These are phyloP conservation scores for Ochotona princeps DNA, from an alignment of 2,113 vertebrate species.

Conservation along the genomic window DNA sequence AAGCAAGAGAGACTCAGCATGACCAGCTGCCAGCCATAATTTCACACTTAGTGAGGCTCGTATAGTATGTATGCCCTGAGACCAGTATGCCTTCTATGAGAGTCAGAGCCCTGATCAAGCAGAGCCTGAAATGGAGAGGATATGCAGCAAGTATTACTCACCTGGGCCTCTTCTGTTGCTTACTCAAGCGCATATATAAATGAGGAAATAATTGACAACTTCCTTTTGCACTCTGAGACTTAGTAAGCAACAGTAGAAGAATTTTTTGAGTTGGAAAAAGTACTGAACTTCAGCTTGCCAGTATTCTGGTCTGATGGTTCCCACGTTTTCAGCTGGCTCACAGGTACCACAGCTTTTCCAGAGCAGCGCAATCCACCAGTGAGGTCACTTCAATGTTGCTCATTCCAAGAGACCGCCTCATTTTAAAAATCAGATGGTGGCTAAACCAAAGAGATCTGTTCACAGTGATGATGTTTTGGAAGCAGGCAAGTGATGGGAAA, in stretches of 20 bases:
- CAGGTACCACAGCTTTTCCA: too few species aligned
- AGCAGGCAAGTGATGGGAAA: not conserved
- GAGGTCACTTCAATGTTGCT: not conserved
- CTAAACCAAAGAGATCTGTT: not conserved
- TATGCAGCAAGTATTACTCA: not conserved
- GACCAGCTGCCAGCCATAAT: not conserved
- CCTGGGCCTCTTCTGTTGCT: fast-evolving
- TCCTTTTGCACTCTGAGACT: not conserved
- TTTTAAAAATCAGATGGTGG: not conserved
- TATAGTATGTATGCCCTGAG: too few species aligned
- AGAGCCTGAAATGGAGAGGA: not conserved
- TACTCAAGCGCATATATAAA: not conserved
- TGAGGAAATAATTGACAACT: not conserved
- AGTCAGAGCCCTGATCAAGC: not conserved
- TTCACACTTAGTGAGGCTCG: not conserved
- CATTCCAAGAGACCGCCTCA: not conserved
- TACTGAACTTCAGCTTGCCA: not conserved
- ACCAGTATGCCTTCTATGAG: not conserved
- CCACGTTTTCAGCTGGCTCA: too few species aligned
- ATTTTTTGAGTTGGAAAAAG: not conserved
- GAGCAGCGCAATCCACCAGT: not conserved
- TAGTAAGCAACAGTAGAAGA: not conserved
- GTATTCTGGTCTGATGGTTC: not conserved
- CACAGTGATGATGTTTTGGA: not conserved
- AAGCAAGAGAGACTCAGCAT: not conserved